These are phyloP conservation scores for Leucozona laternaria DNA, from an alignment of 2,888 invertebrate species.

Conservation along the genomic window DNA sequence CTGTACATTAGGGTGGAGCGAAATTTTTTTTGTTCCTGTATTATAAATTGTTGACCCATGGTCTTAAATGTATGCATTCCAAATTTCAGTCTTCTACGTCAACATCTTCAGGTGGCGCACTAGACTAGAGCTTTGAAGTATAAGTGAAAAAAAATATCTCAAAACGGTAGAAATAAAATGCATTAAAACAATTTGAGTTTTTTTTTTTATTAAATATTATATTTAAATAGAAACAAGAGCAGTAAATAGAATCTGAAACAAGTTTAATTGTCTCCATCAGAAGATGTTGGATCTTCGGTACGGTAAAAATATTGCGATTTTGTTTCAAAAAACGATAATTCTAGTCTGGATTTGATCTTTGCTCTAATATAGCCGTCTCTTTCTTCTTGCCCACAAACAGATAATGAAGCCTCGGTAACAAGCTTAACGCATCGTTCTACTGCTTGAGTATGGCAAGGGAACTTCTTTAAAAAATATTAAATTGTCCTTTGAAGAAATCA, in stretches of 20 bases:
- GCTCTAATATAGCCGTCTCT: constrained; percentile 49
- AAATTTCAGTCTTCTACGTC: background rate
- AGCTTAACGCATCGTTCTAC: constrained; percentile 50
- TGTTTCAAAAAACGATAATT: background rate
- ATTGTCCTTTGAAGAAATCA: constrained; percentile 18
- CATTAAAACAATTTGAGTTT: background rate
- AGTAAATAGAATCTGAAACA: background rate
- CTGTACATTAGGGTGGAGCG: background rate
- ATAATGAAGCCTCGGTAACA: constrained; percentile 51
- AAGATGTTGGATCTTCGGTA: background rate
- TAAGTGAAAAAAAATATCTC: background rate
- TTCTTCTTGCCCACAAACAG: constrained; percentile 45
- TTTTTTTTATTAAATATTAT: background rate
- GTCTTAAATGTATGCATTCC: background rate
- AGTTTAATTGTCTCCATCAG: background rate
- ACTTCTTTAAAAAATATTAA: constrained; percentile 7
- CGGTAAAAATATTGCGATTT: background rate
- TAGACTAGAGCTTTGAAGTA: background rate
- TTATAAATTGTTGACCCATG: background rate
- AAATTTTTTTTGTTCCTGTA: background rate
- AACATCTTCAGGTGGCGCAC: background rate
- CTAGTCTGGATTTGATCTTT: constrained; percentile 7
- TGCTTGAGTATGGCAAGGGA: constrained; percentile 37
- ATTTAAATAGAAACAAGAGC: background rate
- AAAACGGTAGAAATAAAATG: background rate